Evolutionary conservation across 2,113 vertebrate genomes (phyloP), one percentile per base, ranked within the genome.

Genomic region (Peromyscus leucopus): DNA sequence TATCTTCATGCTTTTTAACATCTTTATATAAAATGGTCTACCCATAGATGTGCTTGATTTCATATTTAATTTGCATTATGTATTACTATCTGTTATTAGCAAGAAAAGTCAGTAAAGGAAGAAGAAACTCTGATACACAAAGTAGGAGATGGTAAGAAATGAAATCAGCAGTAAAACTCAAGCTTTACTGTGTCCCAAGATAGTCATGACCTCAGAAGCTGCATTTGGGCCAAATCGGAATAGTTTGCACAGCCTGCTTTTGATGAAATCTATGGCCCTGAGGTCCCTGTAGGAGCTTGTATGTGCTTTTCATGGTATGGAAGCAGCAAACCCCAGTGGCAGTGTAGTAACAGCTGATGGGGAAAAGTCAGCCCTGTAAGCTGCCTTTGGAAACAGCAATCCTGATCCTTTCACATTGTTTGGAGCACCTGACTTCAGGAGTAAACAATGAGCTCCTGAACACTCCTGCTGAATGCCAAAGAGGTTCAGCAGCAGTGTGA

Each of bases 21-120:
- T 33, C 69, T 87, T 13, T 71, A 6, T 76, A 55, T 36, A 85
- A 46, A 92, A 16, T n/a, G 26, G 3, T 1, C 2, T 85, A 4
- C 22, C 57, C 42, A 57, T 84, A 87, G 11, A 83, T 90, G 42
- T 95, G 72, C 24, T 92, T 89, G n/a, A 33, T 88, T 94, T 94
- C 87, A 16, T 89, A 74, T 92, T 95, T 86, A 51, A 89, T 92
- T 87, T 96, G 12, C 69, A 79, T 69, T 96, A 13, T 84, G 13
- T 78, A n/a, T 89, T 91, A 71, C 22, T 84, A n/a, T 19, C 26
- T 65, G 24, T 83, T 90, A 57, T 71, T 96, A 90, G 33, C n/a
- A 22, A 19, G 36, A 93, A 93, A 89, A 13, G 19, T 10, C 59
- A 4, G 55, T 42, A 69, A 91, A 31, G 28, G 51, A 89, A 78